Evolutionary conservation across 2,888 invertebrate genomes (phyloP).

Genomic region (Abscondita cerata): DNA sequence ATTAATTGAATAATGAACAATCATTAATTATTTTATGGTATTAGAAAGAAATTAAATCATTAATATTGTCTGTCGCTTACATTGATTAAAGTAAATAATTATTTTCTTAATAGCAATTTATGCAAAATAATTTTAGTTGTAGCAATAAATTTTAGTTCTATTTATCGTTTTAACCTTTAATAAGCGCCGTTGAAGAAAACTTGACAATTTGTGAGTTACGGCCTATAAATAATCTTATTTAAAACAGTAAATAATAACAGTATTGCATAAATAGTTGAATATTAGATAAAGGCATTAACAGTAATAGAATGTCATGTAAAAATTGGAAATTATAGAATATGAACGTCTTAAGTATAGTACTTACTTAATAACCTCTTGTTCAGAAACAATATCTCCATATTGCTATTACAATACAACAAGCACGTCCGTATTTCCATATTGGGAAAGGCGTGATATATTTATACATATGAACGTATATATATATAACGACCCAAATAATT

Average conservation of each 20-base stretch:
- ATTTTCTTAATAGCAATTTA: no score
- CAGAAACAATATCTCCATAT: slow-evolving; percentile 33
- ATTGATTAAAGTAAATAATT: no score
- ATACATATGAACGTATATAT: no score
- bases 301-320: slow-evolving; percentile 13
- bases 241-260: not conserved
- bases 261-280: not conserved
- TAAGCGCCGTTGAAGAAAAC: no score
- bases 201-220: not conserved
- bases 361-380: slow-evolving; percentile 32
- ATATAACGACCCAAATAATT: slow-evolving; percentile 59
- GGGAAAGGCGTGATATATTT: slow-evolving; percentile 56
- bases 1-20: no score
- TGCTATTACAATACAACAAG: slow-evolving; percentile 53
- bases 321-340: slow-evolving; percentile 22
- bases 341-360: slow-evolving; percentile 22
- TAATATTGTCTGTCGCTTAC: no score
- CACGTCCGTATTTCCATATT: slow-evolving; percentile 54
- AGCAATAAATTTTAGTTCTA: no score
- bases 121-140: no score
- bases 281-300: slow-evolving; percentile 14
- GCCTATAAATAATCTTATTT: not conserved
- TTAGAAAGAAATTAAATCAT: no score
- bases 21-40: no score
- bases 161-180: no score